phyloP scores from a whole-genome alignment of 2,113 vertebrate genomes.

The Archilochus colubris region DNA sequence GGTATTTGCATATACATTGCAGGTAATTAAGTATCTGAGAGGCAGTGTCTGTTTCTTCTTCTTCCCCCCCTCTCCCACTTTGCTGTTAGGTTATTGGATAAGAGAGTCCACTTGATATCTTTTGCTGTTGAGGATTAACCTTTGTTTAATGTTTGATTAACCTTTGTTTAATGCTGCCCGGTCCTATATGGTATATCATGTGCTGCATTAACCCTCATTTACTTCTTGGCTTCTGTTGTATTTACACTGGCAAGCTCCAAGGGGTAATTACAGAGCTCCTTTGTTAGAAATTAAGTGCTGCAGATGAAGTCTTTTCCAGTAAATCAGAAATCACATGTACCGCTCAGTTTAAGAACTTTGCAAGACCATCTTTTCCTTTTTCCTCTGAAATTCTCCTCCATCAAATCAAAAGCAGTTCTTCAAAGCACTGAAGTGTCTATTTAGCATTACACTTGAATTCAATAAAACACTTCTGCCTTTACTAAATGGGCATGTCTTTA shows the following conservation, averaged over 20 bases:
- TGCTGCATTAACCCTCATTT: slow-evolving; percentile 13
- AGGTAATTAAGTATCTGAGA: slow-evolving; percentile 64
- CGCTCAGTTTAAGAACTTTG: not conserved
- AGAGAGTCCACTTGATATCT: slow-evolving; percentile 2
- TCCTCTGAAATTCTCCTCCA: not conserved
- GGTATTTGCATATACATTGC: slow-evolving; percentile 69
- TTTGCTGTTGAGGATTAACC: slow-evolving; percentile 19
- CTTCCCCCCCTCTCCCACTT: not conserved
- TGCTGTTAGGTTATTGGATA: not conserved
- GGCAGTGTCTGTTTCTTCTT: not conserved
- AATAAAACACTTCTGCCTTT: slow-evolving; percentile 18
- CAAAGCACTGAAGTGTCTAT: not conserved
- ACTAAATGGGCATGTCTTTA: slow-evolving; percentile 5
- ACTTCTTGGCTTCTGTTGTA: not conserved
- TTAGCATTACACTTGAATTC: slow-evolving; percentile 19
- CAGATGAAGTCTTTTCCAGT: not conserved
- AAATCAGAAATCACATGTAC: not conserved
- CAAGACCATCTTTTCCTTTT: not conserved
- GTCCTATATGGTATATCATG: not conserved
- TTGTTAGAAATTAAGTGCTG: slow-evolving; percentile 10
- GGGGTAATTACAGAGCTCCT: slow-evolving; percentile 23
- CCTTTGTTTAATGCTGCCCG: not conserved
- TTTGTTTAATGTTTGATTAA: slow-evolving; percentile 34
- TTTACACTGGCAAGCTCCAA: slow-evolving; percentile 30
- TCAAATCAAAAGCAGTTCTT: slow-evolving; percentile 34